These are phyloP conservation scores for Anoplopoma fimbria DNA, from an alignment of 2,113 vertebrate species.

Conservation along the genomic window DNA sequence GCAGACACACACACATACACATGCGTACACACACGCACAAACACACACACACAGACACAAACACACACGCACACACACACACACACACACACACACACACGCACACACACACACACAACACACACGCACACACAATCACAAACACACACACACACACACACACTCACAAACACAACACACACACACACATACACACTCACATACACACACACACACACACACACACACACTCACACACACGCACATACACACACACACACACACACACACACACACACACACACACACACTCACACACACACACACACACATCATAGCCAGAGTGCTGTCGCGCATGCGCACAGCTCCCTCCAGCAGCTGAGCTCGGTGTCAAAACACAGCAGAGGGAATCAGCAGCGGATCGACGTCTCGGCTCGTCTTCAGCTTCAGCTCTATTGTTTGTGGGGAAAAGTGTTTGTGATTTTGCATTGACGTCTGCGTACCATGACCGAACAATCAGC, in stretches of 20 bases:
- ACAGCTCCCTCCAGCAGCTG: conserved; percentile 55
- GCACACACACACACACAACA: neutral
- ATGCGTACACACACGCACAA: no score
- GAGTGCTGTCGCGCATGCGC: conserved; percentile 72
- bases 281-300: neutral
- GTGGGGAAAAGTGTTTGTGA: conserved; percentile 56
- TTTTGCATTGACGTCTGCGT: conserved; percentile 65
- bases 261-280: neutral
- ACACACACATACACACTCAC: neutral
- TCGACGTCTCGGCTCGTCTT: conserved; percentile 19
- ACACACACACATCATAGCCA: neutral
- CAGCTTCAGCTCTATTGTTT: conserved; percentile 52
- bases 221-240: neutral
- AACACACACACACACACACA: neutral
- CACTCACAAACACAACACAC: neutral
- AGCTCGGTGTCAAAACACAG: conserved; percentile 78
- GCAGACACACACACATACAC: no score
- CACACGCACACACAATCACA: neutral
- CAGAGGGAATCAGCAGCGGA: conserved; percentile 62
- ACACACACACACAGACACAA: neutral
- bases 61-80: neutral
- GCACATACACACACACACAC: neutral
- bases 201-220: neutral
- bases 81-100: neutral
- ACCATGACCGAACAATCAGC: conserved; percentile 86